phyloP scores from a whole-genome alignment of 2,797 vertebrate genomes.

The Limosa lapponica region DNA sequence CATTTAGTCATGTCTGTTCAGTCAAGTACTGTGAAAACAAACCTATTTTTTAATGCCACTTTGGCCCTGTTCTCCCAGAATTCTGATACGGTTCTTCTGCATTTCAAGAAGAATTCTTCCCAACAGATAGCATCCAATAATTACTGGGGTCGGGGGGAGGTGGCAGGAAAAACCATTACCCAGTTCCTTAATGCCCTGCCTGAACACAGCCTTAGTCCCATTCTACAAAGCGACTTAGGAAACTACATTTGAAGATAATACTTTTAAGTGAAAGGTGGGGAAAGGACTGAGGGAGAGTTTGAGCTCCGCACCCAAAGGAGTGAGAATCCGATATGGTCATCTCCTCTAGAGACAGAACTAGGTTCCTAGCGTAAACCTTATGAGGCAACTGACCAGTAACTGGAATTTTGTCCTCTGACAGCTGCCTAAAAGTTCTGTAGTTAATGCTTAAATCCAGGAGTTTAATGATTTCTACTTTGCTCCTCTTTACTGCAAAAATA shows the following conservation, averaged over 20 bases:
- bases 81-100: background rate
- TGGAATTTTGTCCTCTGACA: background rate
- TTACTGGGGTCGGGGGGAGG: accelerated
- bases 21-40: background rate
- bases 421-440: background rate
- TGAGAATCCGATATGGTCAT: background rate
- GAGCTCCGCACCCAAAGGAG: background rate
- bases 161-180: background rate
- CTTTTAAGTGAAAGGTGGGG: background rate
- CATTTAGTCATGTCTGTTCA: background rate
- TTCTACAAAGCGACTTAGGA: background rate
- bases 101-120: background rate
- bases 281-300: background rate
- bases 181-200: background rate
- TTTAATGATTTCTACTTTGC: background rate
- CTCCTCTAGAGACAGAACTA: background rate
- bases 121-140: background rate
- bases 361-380: background rate
- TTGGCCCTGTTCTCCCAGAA: background rate
- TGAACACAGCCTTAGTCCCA: background rate
- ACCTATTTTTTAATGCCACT: background rate
- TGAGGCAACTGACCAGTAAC: background rate
- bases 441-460: background rate
- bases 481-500: background rate
- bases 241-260: background rate